phyloP scores from a whole-genome alignment of 2,888 invertebrate genomes.

The Leptinotarsa haldemani region DNA sequence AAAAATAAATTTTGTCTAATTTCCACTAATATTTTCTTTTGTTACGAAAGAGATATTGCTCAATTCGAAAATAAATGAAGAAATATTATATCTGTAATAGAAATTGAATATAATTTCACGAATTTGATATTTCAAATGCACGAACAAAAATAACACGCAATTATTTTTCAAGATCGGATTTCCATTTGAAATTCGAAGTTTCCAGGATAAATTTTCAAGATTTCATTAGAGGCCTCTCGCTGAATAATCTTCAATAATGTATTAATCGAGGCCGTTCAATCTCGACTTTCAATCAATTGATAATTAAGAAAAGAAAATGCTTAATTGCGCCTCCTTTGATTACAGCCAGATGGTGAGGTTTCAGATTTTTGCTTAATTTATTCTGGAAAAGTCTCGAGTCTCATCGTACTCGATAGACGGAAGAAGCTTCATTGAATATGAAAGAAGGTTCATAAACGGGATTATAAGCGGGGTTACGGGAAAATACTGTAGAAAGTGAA shows the following conservation, averaged over 20 bases:
- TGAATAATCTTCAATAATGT: not conserved
- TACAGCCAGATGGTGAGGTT: constrained; percentile 4
- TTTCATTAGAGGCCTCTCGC: not conserved
- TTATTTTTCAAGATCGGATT: not conserved
- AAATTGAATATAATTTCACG: no score
- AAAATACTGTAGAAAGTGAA: no score
- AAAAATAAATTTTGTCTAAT: no score
- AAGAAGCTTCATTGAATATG: constrained; percentile 2
- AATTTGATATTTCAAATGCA: no score
- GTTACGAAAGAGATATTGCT: no score
- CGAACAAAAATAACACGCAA: no score
- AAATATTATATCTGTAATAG: no score
- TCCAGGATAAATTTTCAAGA: not conserved
- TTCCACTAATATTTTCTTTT: no score
- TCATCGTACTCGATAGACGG: not conserved
- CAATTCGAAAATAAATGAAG: no score
- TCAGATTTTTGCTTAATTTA: constrained; percentile 12
- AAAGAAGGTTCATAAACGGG: not conserved
- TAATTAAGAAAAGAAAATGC: constrained; percentile 25
- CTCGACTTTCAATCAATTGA: constrained; percentile 27
- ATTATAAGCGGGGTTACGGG: no score
- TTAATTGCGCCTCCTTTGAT: constrained; percentile 22
- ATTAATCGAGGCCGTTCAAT: constrained; percentile 6
- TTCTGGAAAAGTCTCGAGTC: constrained; percentile 1
- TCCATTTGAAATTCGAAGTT: not conserved